Base-by-base conservation (phyloP, 2,797 vertebrate genomes). In the Phoebastria nigripes region DNA sequence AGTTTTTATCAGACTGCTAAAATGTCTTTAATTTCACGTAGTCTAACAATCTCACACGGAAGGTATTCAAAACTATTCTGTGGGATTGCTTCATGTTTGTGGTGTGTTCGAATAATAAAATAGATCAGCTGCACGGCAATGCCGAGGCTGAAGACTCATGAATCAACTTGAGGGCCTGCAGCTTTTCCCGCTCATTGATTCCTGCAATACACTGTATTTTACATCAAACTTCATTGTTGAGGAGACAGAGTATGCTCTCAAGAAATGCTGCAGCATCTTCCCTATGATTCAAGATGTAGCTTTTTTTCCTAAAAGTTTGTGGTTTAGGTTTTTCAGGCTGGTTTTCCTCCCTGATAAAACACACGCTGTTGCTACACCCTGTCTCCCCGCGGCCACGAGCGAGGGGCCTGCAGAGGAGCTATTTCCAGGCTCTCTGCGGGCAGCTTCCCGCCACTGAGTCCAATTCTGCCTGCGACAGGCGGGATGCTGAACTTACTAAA, bases 321-420 rank as follows among this genome's bases (percentile, higher is more conserved):
- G 28, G 12, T 35, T 89, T 90, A 29, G 29, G 21, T 41, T 83
- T 87, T 91, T 72, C 70, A 72, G 54, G 66, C 55, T 87, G 66
- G 3, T 79, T 91, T 79, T 72, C 25, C 21, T 82, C 46, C 39
- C 29, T 3, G 8, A 5, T 56, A 35, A 66, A 59, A 77, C 39
- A 44, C 26, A 39, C 2, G 0, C 14, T 35, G 19, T 86, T 42
- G 49, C 37, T 61, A 44, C 54, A 49, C 70, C 21, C 63, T 2
- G 11, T 49, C 46, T 73, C 35, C 47, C 44, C 4, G 2, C 0
- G 4, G 37, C 52, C 46, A 21, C 1, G 3, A 61, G 54, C 1
- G 9, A 56, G 25, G 41, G 22, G 8, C 12, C 77, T 77, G 39
- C 76, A 39, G 58, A 12, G 8, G 26, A 87, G 33, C 31, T 37